Conservation (phyloP, 2,888 invertebrate species). For the Patella depressa region DNA sequence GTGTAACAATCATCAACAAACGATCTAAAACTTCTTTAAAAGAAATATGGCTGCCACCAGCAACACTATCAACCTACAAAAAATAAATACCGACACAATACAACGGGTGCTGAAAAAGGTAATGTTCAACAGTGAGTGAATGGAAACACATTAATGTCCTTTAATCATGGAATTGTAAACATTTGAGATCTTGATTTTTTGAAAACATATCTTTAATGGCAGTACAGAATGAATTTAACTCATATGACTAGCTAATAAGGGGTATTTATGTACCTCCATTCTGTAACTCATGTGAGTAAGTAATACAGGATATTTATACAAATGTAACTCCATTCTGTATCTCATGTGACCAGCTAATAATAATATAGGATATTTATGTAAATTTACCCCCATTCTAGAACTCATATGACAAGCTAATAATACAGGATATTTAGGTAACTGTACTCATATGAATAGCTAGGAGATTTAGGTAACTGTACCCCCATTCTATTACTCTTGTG, state of each 20-base stretch:
- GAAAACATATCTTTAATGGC: too few species aligned
- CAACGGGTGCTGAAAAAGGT: too few species aligned
- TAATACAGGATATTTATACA: conserved; percentile 81
- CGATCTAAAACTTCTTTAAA: conserved; percentile 87
- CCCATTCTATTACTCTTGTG: conserved; percentile 82
- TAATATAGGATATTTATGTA: conserved; percentile 81
- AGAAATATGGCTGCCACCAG: conserved; percentile 74
- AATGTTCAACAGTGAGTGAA: too few species aligned
- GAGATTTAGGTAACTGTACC: conserved; percentile 77
- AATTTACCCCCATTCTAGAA: conserved; percentile 76
- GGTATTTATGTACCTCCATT: conserved; percentile 78
- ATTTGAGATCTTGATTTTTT: too few species aligned
- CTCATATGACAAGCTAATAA: conserved; percentile 83
- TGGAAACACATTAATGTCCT: too few species aligned
- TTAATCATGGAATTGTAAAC: too few species aligned
- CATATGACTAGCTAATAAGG: conserved; percentile 84
- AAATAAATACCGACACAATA: too few species aligned
- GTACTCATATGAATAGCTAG: conserved; percentile 82
- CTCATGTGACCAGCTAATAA: conserved; percentile 82
- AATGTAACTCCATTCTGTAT: conserved; percentile 76
- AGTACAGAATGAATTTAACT: conserved; percentile 73
- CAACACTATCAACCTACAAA: conserved; percentile 40
- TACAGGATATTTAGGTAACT: conserved; percentile 80
- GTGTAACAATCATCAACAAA: conserved; percentile 84
- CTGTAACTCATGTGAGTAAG: conserved; percentile 85